phyloP scores from a whole-genome alignment of 2,888 invertebrate species.

The Xanthia togata region DNA sequence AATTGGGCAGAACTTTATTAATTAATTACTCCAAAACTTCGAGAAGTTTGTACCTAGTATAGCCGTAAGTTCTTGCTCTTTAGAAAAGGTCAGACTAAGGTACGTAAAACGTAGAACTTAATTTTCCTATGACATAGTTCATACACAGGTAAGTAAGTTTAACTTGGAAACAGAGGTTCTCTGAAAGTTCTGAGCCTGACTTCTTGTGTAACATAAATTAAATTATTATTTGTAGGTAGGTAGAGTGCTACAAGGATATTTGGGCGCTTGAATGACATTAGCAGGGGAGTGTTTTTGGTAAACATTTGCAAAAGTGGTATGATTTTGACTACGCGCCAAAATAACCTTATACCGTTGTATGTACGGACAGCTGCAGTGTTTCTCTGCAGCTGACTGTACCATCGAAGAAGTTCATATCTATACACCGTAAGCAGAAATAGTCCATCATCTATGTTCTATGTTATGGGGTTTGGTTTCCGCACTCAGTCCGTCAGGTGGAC shows the following conservation, averaged over 20 bases:
- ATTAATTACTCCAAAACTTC: slow-evolving; percentile 25
- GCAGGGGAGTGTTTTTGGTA: background rate
- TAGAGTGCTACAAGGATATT: background rate
- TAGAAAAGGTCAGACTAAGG: slow-evolving; percentile 28
- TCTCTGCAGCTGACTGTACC: too few relatives aligned
- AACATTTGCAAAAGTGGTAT: background rate
- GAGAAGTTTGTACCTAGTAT: slow-evolving; percentile 11
- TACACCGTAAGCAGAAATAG: too few relatives aligned
- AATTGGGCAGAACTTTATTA: slow-evolving; percentile 33
- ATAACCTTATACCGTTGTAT: background rate
- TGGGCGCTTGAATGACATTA: background rate
- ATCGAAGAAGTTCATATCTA: too few relatives aligned
- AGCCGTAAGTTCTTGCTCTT: slow-evolving; percentile 17
- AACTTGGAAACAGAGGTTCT: slow-evolving; percentile 34
- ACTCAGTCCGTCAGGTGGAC: too few relatives aligned
- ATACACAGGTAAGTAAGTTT: slow-evolving; percentile 29
- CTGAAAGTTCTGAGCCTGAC: slow-evolving; percentile 13
- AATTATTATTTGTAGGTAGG: slow-evolving; percentile 14
- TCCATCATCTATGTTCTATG: too few relatives aligned
- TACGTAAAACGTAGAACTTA: slow-evolving; percentile 24
- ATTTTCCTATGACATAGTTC: slow-evolving; percentile 48
- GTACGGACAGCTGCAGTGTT: too few relatives aligned
- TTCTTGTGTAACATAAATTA: slow-evolving; percentile 30
- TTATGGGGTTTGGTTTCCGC: too few relatives aligned
- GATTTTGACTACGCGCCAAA: background rate